Evolutionary conservation across 2,888 invertebrate genomes (phyloP).

Genomic region (Camptogramma bilineatum): DNA sequence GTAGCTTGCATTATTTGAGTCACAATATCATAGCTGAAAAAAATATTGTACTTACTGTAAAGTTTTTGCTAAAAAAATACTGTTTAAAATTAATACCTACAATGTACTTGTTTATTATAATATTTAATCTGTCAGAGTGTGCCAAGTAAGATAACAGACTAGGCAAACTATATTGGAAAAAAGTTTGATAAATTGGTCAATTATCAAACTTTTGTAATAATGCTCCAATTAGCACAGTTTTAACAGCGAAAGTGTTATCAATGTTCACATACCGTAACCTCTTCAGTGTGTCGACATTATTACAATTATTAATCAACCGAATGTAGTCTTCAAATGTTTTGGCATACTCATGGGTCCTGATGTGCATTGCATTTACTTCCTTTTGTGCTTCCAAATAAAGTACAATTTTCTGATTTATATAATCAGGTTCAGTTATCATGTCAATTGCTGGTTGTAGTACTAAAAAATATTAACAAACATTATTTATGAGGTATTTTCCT

Average conservation of each 20-base stretch:
- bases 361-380: constrained; percentile 91
- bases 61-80: background rate
- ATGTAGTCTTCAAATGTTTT: constrained; percentile 96
- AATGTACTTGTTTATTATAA: background rate
- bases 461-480: constrained; percentile 63
- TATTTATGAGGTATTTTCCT: background rate
- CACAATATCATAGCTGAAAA: constrained; percentile 91
- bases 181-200: constrained; percentile 15
- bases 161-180: constrained; percentile 9
- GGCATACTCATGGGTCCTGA: constrained; percentile 93
- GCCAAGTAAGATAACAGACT: background rate
- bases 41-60: background rate
- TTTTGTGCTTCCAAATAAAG: constrained; percentile 93
- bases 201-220: too few relatives aligned
- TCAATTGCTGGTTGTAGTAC: constrained; percentile 94
- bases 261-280: constrained; percentile 88
- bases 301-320: constrained; percentile 92
- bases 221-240: constrained; percentile 39
- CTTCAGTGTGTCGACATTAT: constrained; percentile 92
- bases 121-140: background rate
- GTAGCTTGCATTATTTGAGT: constrained; percentile 98
- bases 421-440: constrained; percentile 94
- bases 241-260: constrained; percentile 49
- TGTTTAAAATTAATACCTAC: background rate
- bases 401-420: constrained; percentile 94